A percentile compares a stretch with the other conserved stretches of the same genome.
phyloP scores from a whole-genome alignment of 2,888 invertebrate species.

The Tachina grossa region DNA sequence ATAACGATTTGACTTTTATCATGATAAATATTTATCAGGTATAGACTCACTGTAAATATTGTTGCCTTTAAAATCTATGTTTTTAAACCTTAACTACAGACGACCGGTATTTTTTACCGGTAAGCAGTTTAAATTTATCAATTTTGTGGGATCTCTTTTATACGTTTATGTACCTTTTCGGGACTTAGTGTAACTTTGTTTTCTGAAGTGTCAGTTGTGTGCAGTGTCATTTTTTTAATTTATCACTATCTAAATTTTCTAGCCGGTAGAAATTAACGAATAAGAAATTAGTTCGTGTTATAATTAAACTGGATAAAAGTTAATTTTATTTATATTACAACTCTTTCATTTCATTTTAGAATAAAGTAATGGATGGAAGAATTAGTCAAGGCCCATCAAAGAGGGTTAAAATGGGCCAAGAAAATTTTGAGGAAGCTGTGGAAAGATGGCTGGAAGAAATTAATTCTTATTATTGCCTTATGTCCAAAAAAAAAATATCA shows the following conservation, averaged over 20 bases:
- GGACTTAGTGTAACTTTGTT: background rate
- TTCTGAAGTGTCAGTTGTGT: background rate
- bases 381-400: background rate
- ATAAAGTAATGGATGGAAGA: conserved; percentile 6
- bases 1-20: too few species aligned
- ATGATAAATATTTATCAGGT: too few species aligned
- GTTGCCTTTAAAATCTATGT: too few species aligned
- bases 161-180: conserved; percentile 5
- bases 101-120: background rate
- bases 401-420: too few species aligned
- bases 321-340: background rate
- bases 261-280: background rate
- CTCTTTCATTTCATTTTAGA: background rate
- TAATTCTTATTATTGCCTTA: background rate
- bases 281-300: background rate
- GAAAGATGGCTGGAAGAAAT: background rate
- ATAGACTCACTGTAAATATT: too few species aligned
- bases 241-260: background rate
- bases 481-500: background rate
- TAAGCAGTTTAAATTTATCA: conserved; percentile 50
- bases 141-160: background rate
- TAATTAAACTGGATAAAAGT: background rate
- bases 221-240: background rate
- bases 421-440: too few species aligned
- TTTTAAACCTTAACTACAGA: too few species aligned